Base-by-base conservation (phyloP, 2,888 invertebrate species). In the Conops quadrifasciatus region DNA sequence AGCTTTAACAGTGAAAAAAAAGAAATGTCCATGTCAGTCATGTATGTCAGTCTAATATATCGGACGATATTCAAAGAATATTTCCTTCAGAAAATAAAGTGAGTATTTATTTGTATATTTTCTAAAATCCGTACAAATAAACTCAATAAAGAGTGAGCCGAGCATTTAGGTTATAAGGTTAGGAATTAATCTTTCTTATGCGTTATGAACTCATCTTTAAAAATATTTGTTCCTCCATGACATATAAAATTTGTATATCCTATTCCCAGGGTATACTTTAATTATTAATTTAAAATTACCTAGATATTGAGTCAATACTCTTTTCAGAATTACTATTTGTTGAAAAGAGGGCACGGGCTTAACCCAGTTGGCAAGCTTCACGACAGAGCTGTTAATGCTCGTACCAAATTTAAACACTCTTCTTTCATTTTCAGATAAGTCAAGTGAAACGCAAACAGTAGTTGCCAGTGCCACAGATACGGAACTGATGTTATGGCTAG, bases 281-380 rank as follows among this genome's bases (percentile, higher is more conserved):
- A n/a, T 3, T 49, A 49, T 15, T 49, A 49, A 49, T 43, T 43
- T 1, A 45, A 45, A 45, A 45, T 45, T 45, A 45, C 45, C 9
- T 45, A 1, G 15, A 45, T 11, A 45, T 45, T 45, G 9, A 45
- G 16, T n/a, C 49, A 49, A 16, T 49, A 49, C 2, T 49, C 15
- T 49, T 49, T 49, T 49, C 16, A 49, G 49, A 16, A 49, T 49
- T 49, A 49, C 16, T 49, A 49, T 49, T 49, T 49, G 16, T 49
- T 49, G 5, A 49, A 49, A 13, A 49, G 49, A 49, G 49, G 49
- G n/a, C 49, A 49, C 49, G 49, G 49, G 49, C 49, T 49, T 49
- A 49, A 49, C 16, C 49, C 49, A 49, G 49, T 49, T 11, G 49
- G 49, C 13, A 49, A 49, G n/a, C 16, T 49, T 11, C 2, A 49